Conservation (phyloP, 2,113 vertebrate genomes). For the Empidonax alnorum region DNA sequence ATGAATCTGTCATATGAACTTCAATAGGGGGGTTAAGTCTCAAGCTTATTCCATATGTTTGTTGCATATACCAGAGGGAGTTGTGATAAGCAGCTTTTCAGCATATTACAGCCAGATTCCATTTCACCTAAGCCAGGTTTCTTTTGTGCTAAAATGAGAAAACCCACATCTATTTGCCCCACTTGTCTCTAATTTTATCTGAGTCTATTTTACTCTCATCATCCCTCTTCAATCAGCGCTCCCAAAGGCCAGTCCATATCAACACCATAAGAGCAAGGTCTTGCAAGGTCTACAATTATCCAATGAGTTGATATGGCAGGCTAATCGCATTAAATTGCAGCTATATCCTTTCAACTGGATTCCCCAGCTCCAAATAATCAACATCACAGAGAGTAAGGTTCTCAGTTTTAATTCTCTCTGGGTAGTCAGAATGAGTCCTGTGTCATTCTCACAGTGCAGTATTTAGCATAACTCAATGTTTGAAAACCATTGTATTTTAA, state of each 20-base stretch:
- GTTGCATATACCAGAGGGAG: slow-evolving; percentile 27
- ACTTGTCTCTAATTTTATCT: slow-evolving; percentile 57
- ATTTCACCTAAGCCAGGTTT: slow-evolving; percentile 49
- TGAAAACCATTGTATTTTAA: neutral
- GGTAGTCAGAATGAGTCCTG: neutral
- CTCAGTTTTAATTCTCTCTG: neutral
- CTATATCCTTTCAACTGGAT: slow-evolving; percentile 51
- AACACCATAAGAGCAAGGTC: slow-evolving; percentile 1
- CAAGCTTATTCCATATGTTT: slow-evolving; percentile 27
- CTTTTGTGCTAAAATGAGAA: slow-evolving; percentile 61
- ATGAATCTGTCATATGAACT: slow-evolving; percentile 22
- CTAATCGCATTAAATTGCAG: slow-evolving; percentile 42
- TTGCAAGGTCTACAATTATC: slow-evolving; percentile 49
- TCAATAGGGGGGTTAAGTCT: neutral
- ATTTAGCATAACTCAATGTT: neutral
- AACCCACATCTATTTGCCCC: slow-evolving; percentile 25
- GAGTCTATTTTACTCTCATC: slow-evolving; percentile 38
- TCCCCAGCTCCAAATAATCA: slow-evolving; percentile 45
- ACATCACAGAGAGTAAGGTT: slow-evolving; percentile 1
- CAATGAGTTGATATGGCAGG: slow-evolving; percentile 29
- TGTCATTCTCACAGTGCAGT: neutral
- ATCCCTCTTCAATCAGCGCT: slow-evolving; percentile 23
- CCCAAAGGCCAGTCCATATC: slow-evolving; percentile 24
- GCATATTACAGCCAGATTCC: slow-evolving; percentile 63
- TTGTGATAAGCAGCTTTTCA: slow-evolving; percentile 51